Evolutionary conservation across 30 jellyfish, hydroid and myxozoan genomes (phyloP), one percentile per base, ranked within the genome.

Genomic region (Cassiopea andromeda): DNA sequence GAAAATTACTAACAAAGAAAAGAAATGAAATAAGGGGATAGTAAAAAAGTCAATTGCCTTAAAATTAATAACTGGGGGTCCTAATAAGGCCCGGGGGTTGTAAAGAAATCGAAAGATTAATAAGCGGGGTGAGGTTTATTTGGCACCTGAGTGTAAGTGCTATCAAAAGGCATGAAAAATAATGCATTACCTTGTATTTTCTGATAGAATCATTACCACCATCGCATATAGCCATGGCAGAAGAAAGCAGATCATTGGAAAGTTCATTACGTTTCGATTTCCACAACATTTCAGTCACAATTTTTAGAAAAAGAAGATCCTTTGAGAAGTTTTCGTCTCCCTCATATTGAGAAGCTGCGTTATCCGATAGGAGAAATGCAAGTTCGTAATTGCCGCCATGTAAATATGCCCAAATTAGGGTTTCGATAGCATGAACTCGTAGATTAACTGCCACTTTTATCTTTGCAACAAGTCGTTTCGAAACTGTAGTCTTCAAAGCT

Each of bases 301-400:
- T 43, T 46, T 80, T 87, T 64, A 87, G 46, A 66, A 9, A 87
- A 1, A 58, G 69, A 13, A 87, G 89, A 2, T 87, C 90, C 19
- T 58, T 57, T 9, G 61, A 68, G 27, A 67, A 66, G 17, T 75
- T 59, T 43, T 80, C 80, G 15, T 78, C 67, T 18, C 60, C 90
- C 44, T 87, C 90, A 49, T 87, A 87, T 75, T 87, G 86, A 1
- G 90, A 44, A 82, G 78, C 48, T 43, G 94, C 94, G 58, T 87
- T 78, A 58, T 87, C 94, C 16, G 86, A 67, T 7, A 87, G 48
- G 72, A 87, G 73, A 85, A 78, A 47, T 1, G 94, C 94, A 57
- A 66, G 54, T 18, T 77, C 80, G 38, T 48, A 87, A 1, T 16
- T 66, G 10, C 94, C 94, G 14, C 49, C 72, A 48, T 78, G 80